Base-by-base conservation (phyloP, 2,888 invertebrate species). In the Thymelicus lineola region DNA sequence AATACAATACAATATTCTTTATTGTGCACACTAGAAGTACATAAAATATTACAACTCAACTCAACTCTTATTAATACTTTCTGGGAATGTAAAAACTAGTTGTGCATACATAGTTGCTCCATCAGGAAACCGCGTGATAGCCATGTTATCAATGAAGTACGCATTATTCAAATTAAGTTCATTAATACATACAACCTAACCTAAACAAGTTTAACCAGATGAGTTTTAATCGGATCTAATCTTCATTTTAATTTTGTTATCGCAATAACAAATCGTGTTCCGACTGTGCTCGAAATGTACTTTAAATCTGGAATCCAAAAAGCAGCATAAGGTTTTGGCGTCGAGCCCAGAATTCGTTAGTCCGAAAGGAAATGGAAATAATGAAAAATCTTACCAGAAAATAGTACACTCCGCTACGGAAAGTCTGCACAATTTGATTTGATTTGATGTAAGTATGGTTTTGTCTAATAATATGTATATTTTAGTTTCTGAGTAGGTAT, bases 271-370 rank as follows among this genome's bases (percentile, higher is more conserved):
- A 62, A 65, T 36, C 36, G 28, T 12, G 14, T 50, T 48, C 38
- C 15, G 61, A 38, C 57, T 36, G 45, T 28, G 45, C 57, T 38
- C 50, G 35, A 58, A 72, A 61, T 50, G 70, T 65, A 59, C 64
- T 55, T 53, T 15, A 64, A 70, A 70, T 64, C 62, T 48, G 59
- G 59, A 64, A 70, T 70, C 59, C 58, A 53, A 70, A 70, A 64
- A 59, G 58, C 59, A 64, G 69, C 64, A 64, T 60, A 64, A 70
- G 36, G 50, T 64, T 69, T 64, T 70, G 70, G 70, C 70, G 42
- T 58, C n/a, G 59, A 70, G 64, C 70, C 70, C 64, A 70, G 45
- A 70, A 70, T 59, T 70, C 70, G 70, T 70, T 70, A 64, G 70
- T 50, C 48, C 62, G 62, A 62, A 69, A 59, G 64, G 69, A 63